These are phyloP conservation scores for Tachyglossus aculeatus DNA, from an alignment of 2,797 vertebrate genomes.

Conservation along the genomic window DNA sequence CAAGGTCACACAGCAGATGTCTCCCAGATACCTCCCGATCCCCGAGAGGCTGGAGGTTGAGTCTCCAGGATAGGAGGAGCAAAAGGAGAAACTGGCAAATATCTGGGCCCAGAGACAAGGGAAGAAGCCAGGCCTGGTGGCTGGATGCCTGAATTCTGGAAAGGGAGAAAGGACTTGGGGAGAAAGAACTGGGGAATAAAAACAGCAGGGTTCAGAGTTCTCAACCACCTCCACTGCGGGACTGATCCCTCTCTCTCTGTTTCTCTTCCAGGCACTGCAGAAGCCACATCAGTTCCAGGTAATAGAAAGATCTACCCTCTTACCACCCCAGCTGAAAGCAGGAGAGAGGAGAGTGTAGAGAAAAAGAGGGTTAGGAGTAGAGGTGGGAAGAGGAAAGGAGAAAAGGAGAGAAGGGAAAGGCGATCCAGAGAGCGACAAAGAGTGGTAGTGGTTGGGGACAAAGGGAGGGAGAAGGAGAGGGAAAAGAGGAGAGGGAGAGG, in stretches of 20 bases:
- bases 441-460: too few species aligned
- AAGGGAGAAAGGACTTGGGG: too few species aligned
- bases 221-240: not conserved
- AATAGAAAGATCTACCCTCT: slow-evolving; percentile 12
- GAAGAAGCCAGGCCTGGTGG: too few species aligned
- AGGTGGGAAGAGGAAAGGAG: not conserved
- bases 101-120: not conserved
- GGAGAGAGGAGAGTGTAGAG: not conserved
- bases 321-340: too few species aligned
- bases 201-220: too few species aligned
- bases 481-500: not conserved
- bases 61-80: not conserved
- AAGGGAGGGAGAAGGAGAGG: not conserved
- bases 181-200: too few species aligned
- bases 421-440: not conserved
- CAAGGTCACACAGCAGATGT: not conserved
- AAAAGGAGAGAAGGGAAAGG: not conserved
- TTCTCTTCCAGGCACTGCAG: slow-evolving; percentile 10
- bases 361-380: not conserved
- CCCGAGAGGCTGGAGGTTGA: not conserved
- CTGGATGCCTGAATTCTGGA: too few species aligned
- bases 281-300: slow-evolving; percentile 9
- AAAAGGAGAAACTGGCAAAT: not conserved
- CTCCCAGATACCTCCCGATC: not conserved
- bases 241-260: not conserved